Evolutionary conservation across 2,797 vertebrate genomes (phyloP), one percentile per base, ranked within the genome.

Genomic region (Cetoscarus ocellatus): DNA sequence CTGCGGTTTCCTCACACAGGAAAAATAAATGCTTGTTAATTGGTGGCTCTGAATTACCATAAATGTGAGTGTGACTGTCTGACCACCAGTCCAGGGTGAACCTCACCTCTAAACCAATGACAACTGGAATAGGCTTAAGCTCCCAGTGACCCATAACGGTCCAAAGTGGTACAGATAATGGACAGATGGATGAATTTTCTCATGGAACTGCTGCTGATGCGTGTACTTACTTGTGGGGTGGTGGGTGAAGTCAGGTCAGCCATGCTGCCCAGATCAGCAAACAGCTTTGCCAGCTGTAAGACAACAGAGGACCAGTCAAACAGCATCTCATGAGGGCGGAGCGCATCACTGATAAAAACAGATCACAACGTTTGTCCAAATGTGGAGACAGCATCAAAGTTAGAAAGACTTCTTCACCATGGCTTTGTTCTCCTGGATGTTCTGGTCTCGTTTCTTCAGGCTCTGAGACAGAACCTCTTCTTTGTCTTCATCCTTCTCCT

Each of bases 381-480:
- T n/a, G 10, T 62, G 10, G 7, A 57, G 1, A 43, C 70, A 70
- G 49, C 12, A 35, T 8, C 34, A 39, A 60, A 18, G 40, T 15
- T 17, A 6, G 6, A 49, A 3, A 48, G 6, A 2, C 9, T 45
- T 62, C 8, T 40, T 27, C 91, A 98, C 98, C 97, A 98, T 95
- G 68, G 96, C 97, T 89, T 98, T 99, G 90, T 99, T 99, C 92
- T 99, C 97, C 86, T 96, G 94, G 79, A 99, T 99, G 91, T 99
- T 99, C 85, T 96, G 94, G 78, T 96, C 93, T 83, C 97, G 93
- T 77, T 96, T 98, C 66, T 86, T 94, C 40, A 98, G 77, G 18
- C 95, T 95, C 34, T 91, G 95, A 0, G 94, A 93, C 43, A 95
- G 88, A 51, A 82, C 81, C 39, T 93, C 92, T 63, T 86, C 87